phyloP scores from a whole-genome alignment of 1,140 invertebrate species.

The Diachasma alloeum region DNA sequence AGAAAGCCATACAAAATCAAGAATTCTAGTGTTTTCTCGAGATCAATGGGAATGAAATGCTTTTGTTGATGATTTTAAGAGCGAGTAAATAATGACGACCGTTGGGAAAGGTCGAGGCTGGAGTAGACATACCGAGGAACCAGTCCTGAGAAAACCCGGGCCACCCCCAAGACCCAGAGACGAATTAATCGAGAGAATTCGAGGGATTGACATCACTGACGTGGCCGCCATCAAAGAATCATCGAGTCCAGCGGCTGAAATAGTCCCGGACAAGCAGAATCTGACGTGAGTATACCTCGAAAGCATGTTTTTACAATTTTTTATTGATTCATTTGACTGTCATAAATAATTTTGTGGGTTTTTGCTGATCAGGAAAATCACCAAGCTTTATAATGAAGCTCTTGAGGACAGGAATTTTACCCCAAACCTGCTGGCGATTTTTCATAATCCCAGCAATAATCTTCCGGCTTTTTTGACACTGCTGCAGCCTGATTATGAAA shows the following conservation, averaged over 20 bases:
- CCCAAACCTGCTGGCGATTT: slow-evolving; percentile 31
- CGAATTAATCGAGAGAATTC: slow-evolving; percentile 13
- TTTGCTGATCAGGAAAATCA: neutral
- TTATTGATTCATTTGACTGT: no score
- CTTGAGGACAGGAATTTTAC: slow-evolving; percentile 33
- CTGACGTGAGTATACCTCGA: neutral
- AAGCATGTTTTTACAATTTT: no score
- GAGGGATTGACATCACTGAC: slow-evolving; percentile 12
- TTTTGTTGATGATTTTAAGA: neutral
- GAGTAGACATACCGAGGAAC: slow-evolving; percentile 16
- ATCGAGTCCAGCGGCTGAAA: neutral
- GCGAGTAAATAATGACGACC: neutral
- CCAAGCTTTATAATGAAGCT: slow-evolving; percentile 31
- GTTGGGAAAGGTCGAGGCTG: slow-evolving; percentile 25
- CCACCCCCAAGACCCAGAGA: neutral
- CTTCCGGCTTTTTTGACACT: slow-evolving; percentile 5
- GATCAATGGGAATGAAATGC: neutral
- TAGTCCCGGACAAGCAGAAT: neutral
- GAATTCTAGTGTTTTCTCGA: no score
- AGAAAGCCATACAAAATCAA: no score
- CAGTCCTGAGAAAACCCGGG: neutral
- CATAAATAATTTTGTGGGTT: neutral
- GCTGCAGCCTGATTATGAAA: slow-evolving; percentile 35
- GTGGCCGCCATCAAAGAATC: neutral
- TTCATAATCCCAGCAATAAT: slow-evolving; percentile 18